Conservation (phyloP, 1,140 invertebrate species). For the Dinoponera quadriceps region DNA sequence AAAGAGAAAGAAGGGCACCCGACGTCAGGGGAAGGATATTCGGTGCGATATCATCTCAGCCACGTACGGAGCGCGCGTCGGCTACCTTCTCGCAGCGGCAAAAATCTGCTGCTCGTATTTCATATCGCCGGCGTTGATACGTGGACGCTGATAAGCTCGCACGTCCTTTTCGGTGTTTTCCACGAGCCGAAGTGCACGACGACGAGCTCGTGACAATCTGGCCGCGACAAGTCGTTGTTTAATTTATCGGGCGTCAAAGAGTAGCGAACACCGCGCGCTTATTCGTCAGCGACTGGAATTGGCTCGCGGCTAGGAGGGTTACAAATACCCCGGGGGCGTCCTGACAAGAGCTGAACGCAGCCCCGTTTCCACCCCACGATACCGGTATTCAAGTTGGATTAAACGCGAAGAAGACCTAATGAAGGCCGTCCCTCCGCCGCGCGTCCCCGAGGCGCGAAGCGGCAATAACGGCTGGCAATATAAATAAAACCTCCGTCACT, state of each 20-base stretch:
- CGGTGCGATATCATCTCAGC: conserved; percentile 32
- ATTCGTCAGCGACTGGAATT: conserved; percentile 56
- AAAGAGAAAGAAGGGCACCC: neutral
- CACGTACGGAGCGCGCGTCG: conserved; percentile 16
- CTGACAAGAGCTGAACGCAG: neutral
- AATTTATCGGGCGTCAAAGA: conserved; percentile 37
- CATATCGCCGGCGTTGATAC: conserved; percentile 26
- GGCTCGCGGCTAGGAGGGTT: conserved; percentile 46
- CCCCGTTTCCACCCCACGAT: conserved; percentile 39
- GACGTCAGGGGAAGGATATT: neutral
- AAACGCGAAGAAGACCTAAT: conserved; percentile 69
- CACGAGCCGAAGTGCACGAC: too few species aligned
- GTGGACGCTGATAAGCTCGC: conserved; percentile 6
- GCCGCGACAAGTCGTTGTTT: neutral
- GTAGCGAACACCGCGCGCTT: conserved; percentile 29
- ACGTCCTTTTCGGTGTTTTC: neutral
- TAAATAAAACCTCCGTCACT: conserved; percentile 49
- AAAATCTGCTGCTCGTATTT: conserved; percentile 49
- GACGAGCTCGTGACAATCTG: too few species aligned
- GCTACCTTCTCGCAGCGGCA: conserved; percentile 27
- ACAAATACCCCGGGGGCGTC: conserved; percentile 59
- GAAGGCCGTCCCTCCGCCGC: conserved; percentile 51
- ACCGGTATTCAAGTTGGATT: conserved; percentile 65
- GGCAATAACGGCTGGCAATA: conserved; percentile 48
- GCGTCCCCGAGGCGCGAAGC: conserved; percentile 10